A percentile compares a stretch with the other conserved stretches of the same genome.
Conservation (phyloP, 2,888 invertebrate species). For the Drosophila falleni region DNA sequence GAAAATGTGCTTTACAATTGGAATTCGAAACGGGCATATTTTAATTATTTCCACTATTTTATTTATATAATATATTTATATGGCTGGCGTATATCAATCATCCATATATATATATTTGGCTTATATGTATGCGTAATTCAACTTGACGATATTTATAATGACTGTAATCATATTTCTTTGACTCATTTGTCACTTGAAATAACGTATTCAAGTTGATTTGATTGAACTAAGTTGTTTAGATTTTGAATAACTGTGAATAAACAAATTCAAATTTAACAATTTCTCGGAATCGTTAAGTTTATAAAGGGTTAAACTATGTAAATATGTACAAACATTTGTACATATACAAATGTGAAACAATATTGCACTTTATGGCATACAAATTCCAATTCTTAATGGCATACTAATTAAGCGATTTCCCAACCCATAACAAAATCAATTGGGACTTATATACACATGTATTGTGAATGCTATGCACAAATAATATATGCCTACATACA, state of each 20-base stretch:
- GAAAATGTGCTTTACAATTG: constrained; percentile 2
- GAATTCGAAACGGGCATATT: neutral
- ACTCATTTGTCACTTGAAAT: constrained; percentile 16
- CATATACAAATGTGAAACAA: constrained; percentile 29
- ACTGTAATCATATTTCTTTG: constrained; percentile 16
- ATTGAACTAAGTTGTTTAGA: constrained; percentile 11
- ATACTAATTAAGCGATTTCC: constrained; percentile 47
- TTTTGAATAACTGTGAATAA: constrained; percentile 3
- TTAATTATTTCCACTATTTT: neutral
- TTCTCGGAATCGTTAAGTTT: constrained; percentile 5
- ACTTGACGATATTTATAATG: constrained; percentile 2
- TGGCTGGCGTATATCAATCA: constrained; percentile 6
- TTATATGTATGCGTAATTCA: no score
- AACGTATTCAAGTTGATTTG: constrained; percentile 7
- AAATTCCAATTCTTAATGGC: constrained; percentile 36
- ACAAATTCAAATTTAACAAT: neutral
- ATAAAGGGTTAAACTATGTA: neutral
- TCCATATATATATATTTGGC: neutral
- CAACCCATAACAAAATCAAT: constrained; percentile 42
- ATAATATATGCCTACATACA: constrained; percentile 11
- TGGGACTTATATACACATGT: constrained; percentile 23
- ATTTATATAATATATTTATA: neutral
- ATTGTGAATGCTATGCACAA: constrained; percentile 8
- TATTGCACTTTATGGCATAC: constrained; percentile 38
- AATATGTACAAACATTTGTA: no score